phyloP scores from a whole-genome alignment of 2,888 invertebrate species.

The Phragmatobia fuliginosa region DNA sequence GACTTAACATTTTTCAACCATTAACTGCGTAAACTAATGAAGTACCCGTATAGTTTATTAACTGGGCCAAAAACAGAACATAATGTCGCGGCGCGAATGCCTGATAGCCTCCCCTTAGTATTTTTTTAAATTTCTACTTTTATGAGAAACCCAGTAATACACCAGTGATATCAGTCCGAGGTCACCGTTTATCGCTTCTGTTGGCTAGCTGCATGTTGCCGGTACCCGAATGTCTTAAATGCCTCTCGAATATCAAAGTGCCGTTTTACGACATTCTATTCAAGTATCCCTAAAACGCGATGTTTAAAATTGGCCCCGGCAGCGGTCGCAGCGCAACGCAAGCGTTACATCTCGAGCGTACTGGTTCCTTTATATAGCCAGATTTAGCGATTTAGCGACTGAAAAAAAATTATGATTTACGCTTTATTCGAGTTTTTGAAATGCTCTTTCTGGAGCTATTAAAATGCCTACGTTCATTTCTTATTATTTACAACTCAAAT shows the following conservation, averaged over 20 bases:
- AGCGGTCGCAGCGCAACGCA: conserved; percentile 62
- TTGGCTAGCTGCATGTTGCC: conserved; percentile 77
- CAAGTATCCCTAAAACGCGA: conserved; percentile 16
- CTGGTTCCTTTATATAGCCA: conserved; percentile 32
- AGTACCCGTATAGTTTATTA: conserved; percentile 82
- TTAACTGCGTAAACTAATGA: conserved; percentile 86
- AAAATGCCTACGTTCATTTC: conserved; percentile 2
- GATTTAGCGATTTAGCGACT: conserved; percentile 20
- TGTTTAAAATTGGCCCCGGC: conserved; percentile 19
- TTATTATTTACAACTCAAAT: not conserved
- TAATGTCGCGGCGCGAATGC: conserved; percentile 85
- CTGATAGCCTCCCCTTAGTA: conserved; percentile 83
- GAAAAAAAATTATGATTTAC: not conserved
- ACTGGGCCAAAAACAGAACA: conserved; percentile 76
- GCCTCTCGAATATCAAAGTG: conserved; percentile 41
- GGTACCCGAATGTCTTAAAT: conserved; percentile 56
- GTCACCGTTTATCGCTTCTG: conserved; percentile 79
- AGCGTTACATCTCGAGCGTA: conserved; percentile 59
- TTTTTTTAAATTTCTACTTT: conserved; percentile 70
- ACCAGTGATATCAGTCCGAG: conserved; percentile 80
- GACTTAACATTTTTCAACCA: conserved; percentile 85
- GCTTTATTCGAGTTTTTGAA: not conserved
- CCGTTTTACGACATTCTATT: conserved; percentile 26
- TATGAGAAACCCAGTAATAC: conserved; percentile 70
- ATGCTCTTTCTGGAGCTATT: conserved; percentile 2